Base-by-base conservation (phyloP, 2,888 invertebrate genomes). In the Erpobdella octoculata region DNA sequence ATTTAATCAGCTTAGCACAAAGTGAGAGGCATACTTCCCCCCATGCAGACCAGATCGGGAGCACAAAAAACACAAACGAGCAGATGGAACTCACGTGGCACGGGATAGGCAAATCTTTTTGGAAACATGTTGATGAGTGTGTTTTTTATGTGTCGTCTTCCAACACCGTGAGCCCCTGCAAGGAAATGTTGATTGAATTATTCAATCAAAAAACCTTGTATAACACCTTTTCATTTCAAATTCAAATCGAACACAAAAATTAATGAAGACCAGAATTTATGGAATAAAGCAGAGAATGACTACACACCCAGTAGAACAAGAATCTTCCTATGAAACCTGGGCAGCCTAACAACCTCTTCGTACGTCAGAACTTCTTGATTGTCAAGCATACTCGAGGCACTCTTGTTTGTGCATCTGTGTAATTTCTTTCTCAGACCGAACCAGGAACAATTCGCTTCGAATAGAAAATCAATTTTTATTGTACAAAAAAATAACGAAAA, bases 61-160 rank as follows among this genome's bases (percentile, higher is more conserved):
- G n/a, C n/a, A n/a, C n/a, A n/a, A n/a, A n/a, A n/a, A n/a, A n/a
- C n/a, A n/a, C n/a, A n/a, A n/a, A n/a, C n/a, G n/a, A n/a, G n/a
- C n/a, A n/a, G n/a, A n/a, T n/a, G n/a, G n/a, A n/a, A n/a, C 92
- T 91, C 86, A 97, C 97, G 98, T 85, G 98, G 97, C 86, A 98
- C 96, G 74, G 98, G 98, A 86, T 98, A 98, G 80, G 98, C 97
- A 86, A 97, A 98, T 87, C 92, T 91, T 83, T 96, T 94, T 48
- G 96, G 96, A 86, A 97, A 95, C 83, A 92, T 91, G 75, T 94
- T 90, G 80, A 98, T 97, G 78, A 98, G 88, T 61, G 96, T 96
- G 85, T 98, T 98, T 86, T 98, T 98, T 85, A 98, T 98, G 85
- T 98, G 98, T 79, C 98, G 88, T 78, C 98, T 88, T 70, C 98